Base-by-base conservation (phyloP, 2,888 invertebrate genomes). In the Synergus laeviventris region DNA sequence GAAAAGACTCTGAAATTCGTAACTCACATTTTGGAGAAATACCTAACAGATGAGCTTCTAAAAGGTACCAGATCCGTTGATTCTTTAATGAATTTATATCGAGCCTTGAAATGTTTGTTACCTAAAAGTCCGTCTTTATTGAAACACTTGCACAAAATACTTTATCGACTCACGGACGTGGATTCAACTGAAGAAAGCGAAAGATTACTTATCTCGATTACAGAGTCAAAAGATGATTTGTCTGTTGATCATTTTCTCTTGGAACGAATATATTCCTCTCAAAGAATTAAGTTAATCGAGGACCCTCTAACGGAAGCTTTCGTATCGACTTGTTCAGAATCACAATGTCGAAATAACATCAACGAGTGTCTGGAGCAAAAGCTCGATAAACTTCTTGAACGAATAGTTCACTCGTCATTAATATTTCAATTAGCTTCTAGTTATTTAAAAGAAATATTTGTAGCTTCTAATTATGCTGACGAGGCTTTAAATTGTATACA, bases 231-330 rank as follows among this genome's bases (percentile, higher is more conserved):
- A 12, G 79, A 83, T 18, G 42, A 80, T 70, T 74, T 88, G 1
- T 77, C 80, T 16, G 76, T 89, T 0, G 42, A 79, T 16, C 24
- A 81, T 5, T 74, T 77, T 9, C 78, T 83, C 0, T 66, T 87
- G 56, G 88, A 88, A 77, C 78, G 78, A 59, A 83, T 90, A 73
- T 88, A 88, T 70, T 8, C 75, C 2, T 78, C 75, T 4, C 85
- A 86, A 49, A 85, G 81, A 24, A 79, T 61, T 31, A 83, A 83
- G 70, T 79, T 88, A 36, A 84, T 90, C 61, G 89, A 89, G 74
- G 79, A 84, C 74, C 88, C 89, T 0, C 73, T 90, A 14, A 62
- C 83, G 7, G 76, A 86, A 42, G 49, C 70, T 31, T 31, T 54
- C 4, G 18, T 24, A 31, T 24, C 4, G n/a, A 45, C 74, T 80